A percentile compares a stretch with the other conserved stretches of the same genome.
phyloP scores from a whole-genome alignment of 1,140 invertebrate genomes.

The Epicauta chinensis region DNA sequence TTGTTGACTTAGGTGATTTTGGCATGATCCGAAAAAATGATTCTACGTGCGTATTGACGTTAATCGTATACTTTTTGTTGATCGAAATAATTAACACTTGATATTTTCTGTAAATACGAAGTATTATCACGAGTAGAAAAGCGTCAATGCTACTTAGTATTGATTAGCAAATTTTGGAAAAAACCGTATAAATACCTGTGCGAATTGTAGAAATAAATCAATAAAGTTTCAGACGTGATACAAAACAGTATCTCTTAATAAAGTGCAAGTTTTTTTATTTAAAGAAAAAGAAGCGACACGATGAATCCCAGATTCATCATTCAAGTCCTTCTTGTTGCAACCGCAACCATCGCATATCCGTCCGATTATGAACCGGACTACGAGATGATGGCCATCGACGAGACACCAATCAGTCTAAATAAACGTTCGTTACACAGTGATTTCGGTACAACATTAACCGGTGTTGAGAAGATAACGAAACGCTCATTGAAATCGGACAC shows the following conservation, averaged over 20 bases:
- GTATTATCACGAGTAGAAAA: slow-evolving; percentile 9
- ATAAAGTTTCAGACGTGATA: not conserved
- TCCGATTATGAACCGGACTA: not conserved
- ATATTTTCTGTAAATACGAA: slow-evolving; percentile 4
- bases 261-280: too few relatives aligned
- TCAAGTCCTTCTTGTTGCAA: not conserved
- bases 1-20: slow-evolving; percentile 1
- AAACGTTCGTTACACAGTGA: slow-evolving; percentile 2
- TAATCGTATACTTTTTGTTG: slow-evolving; percentile 2
- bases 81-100: slow-evolving; percentile 4
- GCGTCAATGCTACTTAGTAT: slow-evolving; percentile 13
- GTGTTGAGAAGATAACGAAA: slow-evolving; percentile 7
- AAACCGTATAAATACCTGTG: not conserved
- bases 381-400: not conserved
- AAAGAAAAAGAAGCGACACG: not conserved
- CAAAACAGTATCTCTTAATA: not conserved
- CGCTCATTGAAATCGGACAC: slow-evolving; percentile 1
- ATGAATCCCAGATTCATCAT: not conserved
- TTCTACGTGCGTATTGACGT: slow-evolving; percentile 6
- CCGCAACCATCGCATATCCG: not conserved
- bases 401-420: not conserved
- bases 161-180: slow-evolving; percentile 3
- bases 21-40: not conserved
- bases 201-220: slow-evolving; percentile 1
- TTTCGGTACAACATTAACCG: not conserved